Conservation (phyloP, 1,140 invertebrate species). For the Drosophila cardini region DNA sequence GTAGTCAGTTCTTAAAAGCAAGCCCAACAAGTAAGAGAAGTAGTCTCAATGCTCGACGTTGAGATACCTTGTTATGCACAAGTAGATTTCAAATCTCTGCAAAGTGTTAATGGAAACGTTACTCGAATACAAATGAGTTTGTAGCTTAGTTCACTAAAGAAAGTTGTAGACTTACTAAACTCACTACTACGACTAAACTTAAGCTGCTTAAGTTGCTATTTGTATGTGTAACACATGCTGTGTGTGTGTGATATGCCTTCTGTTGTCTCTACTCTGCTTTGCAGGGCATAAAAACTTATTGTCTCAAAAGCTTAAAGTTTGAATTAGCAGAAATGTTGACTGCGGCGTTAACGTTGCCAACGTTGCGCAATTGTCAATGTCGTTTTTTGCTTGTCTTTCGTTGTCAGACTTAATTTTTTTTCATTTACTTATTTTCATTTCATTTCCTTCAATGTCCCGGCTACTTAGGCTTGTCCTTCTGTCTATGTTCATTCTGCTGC, state of each 20-base stretch:
- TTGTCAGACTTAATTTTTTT: conserved; percentile 69
- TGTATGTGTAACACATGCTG: background rate
- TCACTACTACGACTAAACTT: too few species aligned
- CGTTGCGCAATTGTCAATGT: conserved; percentile 49
- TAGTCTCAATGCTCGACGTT: background rate
- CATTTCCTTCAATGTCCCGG: conserved; percentile 63
- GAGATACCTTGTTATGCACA: background rate
- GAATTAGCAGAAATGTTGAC: conserved; percentile 41
- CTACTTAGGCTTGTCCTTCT: conserved; percentile 60
- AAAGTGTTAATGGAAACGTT: too few species aligned
- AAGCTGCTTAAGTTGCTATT: too few species aligned
- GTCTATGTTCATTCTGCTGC: conserved; percentile 15
- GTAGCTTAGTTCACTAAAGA: too few species aligned
- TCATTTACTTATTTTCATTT: too few species aligned
- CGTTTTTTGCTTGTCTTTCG: conserved; percentile 52
- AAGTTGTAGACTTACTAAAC: too few species aligned
- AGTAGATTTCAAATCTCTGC: too few species aligned
- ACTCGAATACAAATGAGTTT: too few species aligned
- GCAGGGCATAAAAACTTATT: conserved; percentile 33
- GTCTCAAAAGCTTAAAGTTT: conserved; percentile 65
- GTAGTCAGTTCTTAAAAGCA: conserved; percentile 68
- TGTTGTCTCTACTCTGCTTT: background rate
- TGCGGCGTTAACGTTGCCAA: background rate
- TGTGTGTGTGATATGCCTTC: background rate
- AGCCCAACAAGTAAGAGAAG: conserved; percentile 25